These are phyloP conservation scores for Halcyon badia DNA, from an alignment of 2,797 vertebrate genomes.

Conservation along the genomic window DNA sequence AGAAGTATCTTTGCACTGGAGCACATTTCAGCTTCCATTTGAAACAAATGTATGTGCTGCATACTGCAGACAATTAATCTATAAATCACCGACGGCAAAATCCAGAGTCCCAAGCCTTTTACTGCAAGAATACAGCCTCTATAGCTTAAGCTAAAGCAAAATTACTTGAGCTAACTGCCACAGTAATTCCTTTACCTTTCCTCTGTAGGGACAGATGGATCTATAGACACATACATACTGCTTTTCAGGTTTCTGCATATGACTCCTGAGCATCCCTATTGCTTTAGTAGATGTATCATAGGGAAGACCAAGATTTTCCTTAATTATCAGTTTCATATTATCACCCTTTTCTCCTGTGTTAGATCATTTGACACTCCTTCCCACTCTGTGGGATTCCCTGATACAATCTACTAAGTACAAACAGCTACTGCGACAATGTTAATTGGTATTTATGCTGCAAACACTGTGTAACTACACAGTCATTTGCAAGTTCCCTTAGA, in stretches of 20 bases:
- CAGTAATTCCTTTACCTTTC: not conserved
- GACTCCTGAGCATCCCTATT: not conserved
- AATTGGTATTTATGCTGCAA: conserved; percentile 76
- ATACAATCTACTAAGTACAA: conserved; percentile 14
- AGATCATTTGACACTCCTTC: not conserved
- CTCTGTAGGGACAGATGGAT: not conserved
- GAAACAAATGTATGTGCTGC: not conserved
- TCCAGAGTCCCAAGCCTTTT: not conserved
- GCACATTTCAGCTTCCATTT: not conserved
- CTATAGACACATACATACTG: not conserved
- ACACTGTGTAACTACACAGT: conserved; percentile 51
- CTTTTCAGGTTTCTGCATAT: not conserved
- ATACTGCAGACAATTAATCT: not conserved
- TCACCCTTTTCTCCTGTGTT: not conserved
- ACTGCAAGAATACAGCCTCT: not conserved
- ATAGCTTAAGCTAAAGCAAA: not conserved
- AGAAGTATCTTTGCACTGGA: not conserved
- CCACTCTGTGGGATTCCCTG: conserved; percentile 1
- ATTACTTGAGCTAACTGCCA: not conserved
- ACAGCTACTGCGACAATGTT: conserved; percentile 11
- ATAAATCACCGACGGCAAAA: not conserved
- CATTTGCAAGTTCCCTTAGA: conserved; percentile 70
- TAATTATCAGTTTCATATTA: not conserved
- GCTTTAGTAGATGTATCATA: not conserved
- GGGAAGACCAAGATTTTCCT: not conserved